Evolutionary conservation across 1,140 invertebrate genomes (phyloP).

Genomic region (Aphidius ervi): DNA sequence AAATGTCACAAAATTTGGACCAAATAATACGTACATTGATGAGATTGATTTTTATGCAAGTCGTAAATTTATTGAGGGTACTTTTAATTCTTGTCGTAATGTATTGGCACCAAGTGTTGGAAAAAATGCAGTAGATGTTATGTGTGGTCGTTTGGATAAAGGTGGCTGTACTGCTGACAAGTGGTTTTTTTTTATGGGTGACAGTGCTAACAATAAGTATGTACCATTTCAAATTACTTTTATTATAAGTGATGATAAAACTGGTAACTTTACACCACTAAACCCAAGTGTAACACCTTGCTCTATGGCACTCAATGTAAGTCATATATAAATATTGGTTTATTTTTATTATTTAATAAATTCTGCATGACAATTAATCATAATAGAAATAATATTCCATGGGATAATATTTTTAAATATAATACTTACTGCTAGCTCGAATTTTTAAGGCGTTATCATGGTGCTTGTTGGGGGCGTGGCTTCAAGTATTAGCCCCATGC

Average conservation of each 20-base stretch:
- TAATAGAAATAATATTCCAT: too few relatives aligned
- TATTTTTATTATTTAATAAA: background rate
- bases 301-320: constrained; percentile 64
- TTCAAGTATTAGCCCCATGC: too few relatives aligned
- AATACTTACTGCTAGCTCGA: too few relatives aligned
- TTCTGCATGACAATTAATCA: background rate
- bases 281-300: constrained; percentile 66
- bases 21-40: constrained; percentile 44
- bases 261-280: constrained; percentile 57
- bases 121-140: constrained; percentile 69
- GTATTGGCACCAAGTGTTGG: constrained; percentile 77
- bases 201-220: constrained; percentile 55
- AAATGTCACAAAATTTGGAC: constrained; percentile 50
- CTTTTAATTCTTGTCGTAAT: constrained; percentile 78
- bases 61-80: constrained; percentile 64
- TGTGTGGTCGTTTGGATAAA: constrained; percentile 72
- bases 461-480: too few relatives aligned
- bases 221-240: constrained; percentile 85
- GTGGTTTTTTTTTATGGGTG: constrained; percentile 76
- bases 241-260: constrained; percentile 46
- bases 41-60: constrained; percentile 62
- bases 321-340: constrained; percentile 29
- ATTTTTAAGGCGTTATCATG: too few relatives aligned
- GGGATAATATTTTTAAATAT: too few relatives aligned
- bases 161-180: constrained; percentile 63